These are phyloP conservation scores for Serilophus lunatus DNA, from an alignment of 2,113 vertebrate species.

Conservation along the genomic window DNA sequence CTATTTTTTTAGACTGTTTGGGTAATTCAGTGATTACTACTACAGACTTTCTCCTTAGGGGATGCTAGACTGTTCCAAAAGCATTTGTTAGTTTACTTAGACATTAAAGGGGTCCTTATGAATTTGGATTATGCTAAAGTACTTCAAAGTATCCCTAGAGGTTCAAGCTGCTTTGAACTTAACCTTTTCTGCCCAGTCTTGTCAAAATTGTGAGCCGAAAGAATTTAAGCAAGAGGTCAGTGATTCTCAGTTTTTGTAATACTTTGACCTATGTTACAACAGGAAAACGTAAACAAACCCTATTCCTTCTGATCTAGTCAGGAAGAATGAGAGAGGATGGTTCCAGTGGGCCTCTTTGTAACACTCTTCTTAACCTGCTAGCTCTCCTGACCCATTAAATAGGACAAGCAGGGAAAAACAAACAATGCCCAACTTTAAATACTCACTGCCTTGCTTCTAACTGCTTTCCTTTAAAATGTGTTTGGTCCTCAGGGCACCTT, in stretches of 20 bases:
- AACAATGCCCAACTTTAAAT: background rate
- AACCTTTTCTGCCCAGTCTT: conserved; percentile 34
- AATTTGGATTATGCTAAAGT: conserved; percentile 54
- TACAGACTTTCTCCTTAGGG: conserved; percentile 36
- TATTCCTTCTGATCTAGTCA: conserved; percentile 3
- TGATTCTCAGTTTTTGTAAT: conserved; percentile 31
- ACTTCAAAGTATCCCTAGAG: conserved; percentile 58
- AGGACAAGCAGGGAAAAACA: background rate
- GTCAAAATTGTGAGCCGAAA: conserved; percentile 9
- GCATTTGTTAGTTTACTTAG: conserved; percentile 56
- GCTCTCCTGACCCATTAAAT: background rate
- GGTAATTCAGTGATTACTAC: conserved; percentile 49
- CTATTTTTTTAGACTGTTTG: conserved; percentile 37
- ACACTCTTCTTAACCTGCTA: background rate
- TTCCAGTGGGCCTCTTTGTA: conserved; percentile 23
- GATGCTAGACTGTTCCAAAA: conserved; percentile 22
- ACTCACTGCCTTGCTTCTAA: background rate
- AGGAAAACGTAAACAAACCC: conserved; percentile 44
- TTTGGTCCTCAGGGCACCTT: conserved; percentile 19
- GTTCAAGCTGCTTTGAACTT: conserved; percentile 53
- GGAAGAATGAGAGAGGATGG: background rate
- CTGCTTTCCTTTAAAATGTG: conserved; percentile 5
- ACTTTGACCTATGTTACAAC: conserved; percentile 28
- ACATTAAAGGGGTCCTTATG: conserved; percentile 52
- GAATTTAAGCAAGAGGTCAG: conserved; percentile 14